Evolutionary conservation across 2,113 vertebrate genomes (phyloP), one percentile per base, ranked within the genome.

Genomic region (Phocoena sinus): DNA sequence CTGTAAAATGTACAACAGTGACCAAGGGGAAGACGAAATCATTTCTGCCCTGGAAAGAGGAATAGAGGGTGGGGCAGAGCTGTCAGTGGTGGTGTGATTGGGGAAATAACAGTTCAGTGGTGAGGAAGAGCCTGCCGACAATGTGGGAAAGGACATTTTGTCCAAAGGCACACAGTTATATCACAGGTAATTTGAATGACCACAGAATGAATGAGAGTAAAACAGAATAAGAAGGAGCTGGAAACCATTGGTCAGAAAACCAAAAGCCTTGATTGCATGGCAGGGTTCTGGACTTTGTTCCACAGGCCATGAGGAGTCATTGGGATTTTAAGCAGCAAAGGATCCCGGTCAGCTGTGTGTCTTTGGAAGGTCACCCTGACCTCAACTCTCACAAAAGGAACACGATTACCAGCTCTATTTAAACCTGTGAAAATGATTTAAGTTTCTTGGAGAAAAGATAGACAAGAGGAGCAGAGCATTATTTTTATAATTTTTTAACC

Each of bases 291-390:
- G 67, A 79, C 74, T 94, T 95, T 91, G 41, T 90, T 36, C 89
- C 23, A 60, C 13, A 95, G 53, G 47, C 85, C 47, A n/a, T 8
- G 47, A 88, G 58, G 71, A 93, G 26, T 74, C 82, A 68, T 2
- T 83, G 58, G 44, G 38, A 36, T 53, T 95, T 93, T 86, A 63
- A 92, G 15, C 41, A 94, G 26, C 73, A 89, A 47, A 81, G 53
- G 44, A 53, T 63, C 62, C 73, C 8, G 0, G 77, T 80, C 63
- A 68, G 15, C 28, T 83, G 17, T 44, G 13, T 67, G 38, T 81
- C 18, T 80, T 79, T 81, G 56, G 85, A 97, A 97, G 93, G 95
- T 97, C 90, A 97, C 8, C 0, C 65, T 95, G 89, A 97, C 95
- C 96, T 97, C 33, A 31, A 13, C 70, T 97, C 63, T 92, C 86